These are phyloP conservation scores for Stercorarius parasiticus DNA, from an alignment of 2,113 vertebrate genomes.

Conservation along the genomic window DNA sequence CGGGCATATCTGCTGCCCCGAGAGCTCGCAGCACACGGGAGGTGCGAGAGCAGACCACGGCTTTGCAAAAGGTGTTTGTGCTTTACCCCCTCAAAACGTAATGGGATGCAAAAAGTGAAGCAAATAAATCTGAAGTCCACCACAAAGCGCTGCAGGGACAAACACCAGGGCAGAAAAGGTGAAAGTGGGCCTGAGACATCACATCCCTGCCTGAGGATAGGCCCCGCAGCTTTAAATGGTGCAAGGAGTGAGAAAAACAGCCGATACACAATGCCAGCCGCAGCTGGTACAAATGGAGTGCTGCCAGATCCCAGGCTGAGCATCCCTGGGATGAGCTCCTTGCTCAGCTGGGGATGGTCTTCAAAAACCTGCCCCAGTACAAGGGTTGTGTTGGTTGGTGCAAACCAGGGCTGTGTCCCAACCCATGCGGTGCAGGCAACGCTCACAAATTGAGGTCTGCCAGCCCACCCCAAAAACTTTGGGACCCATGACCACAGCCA, in stretches of 20 bases:
- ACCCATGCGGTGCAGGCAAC: background rate
- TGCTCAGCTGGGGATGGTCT: background rate
- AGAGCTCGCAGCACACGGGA: accelerated
- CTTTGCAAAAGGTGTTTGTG: background rate
- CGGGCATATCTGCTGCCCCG: accelerated
- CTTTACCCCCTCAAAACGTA: background rate
- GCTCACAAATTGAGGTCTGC: background rate
- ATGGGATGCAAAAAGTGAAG: background rate
- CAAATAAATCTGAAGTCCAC: background rate
- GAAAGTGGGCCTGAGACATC: background rate
- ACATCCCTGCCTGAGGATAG: background rate
- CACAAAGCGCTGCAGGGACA: background rate
- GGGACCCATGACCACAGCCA: background rate
- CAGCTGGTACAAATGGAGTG: background rate
- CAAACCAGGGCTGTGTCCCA: background rate
- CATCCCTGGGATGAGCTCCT: background rate
- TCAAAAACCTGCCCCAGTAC: background rate
- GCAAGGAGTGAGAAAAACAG: background rate
- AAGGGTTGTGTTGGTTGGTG: background rate
- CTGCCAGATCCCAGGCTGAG: background rate
- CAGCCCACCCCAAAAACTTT: background rate
- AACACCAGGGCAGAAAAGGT: background rate
- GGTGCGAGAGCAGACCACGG: accelerated
- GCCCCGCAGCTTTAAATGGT: background rate
- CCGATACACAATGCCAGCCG: accelerated